Evolutionary conservation across 2,113 vertebrate species (phyloP), one percentile per base, ranked within the genome.

Genomic region (Acanthisitta chloris): DNA sequence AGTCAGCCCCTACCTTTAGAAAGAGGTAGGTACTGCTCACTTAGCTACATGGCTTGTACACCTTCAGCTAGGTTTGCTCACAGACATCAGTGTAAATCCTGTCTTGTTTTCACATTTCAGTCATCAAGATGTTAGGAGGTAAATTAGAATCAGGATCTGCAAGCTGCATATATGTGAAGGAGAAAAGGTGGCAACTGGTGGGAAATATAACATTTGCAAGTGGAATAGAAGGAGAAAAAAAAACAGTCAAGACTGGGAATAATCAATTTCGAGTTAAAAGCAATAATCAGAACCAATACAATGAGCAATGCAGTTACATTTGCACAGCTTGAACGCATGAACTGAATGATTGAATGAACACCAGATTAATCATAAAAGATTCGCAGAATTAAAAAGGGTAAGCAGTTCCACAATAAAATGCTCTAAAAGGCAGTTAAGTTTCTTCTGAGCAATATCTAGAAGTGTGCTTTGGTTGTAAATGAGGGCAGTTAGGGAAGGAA

Each of bases 231-330:
- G 19, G 4, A 62, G 33, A 51, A 65, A 66, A 65, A 66, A 61
- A 57, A 36, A 0, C 45, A 72, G 55, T 34, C 55, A 59, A 85
- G 54, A 52, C 36, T 73, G 71, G 38, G 38, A 59, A 55, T 93
- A 96, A 93, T 40, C 2, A 31, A 69, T 59, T 93, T 91, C 67
- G 87, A 83, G 87, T 89, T 79, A 65, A 92, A 96, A 94, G 71
- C 51, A 58, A 83, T 85, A 66, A 80, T 85, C 73, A 82, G 73
- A 20, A 76, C 31, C 59, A 62, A 48, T 61, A 79, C 42, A 77
- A 89, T 34, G 25, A 90, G 79, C 64, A 54, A 46, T 58, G 38
- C 4, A 24, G 74, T 76, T 88, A 79, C 14, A 36, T 21, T 86
- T 88, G 74, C 66, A 88, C 51, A 88, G 64, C 78, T 84, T 86